Evolutionary conservation across 2,113 vertebrate species (phyloP), one percentile per base, ranked within the genome.

Genomic region (Synodontis membranacea): DNA sequence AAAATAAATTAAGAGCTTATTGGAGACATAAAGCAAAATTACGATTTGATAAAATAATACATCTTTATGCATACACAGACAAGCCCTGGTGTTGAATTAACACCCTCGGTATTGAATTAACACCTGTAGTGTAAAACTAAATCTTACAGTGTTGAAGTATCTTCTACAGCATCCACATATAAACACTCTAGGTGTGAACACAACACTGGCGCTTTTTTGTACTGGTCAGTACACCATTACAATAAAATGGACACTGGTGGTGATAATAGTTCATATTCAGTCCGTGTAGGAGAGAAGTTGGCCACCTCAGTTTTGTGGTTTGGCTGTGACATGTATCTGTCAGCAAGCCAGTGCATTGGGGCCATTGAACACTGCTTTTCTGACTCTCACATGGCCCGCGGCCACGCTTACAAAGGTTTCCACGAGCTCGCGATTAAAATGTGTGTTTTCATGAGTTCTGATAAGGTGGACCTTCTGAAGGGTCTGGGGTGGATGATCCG

Each of bases 1-100:
- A 94, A 95, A 96, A 95, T 95, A 94, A 95, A 95, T 94, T 87
- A 94, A 93, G 92, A 89, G 89, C 84, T 93, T 91, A 88, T 90
- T 52, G 84, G 93, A 89, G 34, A 80, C 46, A 37, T 37, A 56
- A 79, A 46, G 9, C 90, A 84, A 79, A 93, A 92, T 86, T 90
- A 54, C 80, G 87, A 93, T 94, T 93, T 93, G 6, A 94, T 93
- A 94, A 93, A 94, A 93, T 89, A 78, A 89, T 88, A 94, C 89
- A 94, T 85, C 88, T 88, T 93, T 92, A 94, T 93, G 93, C 91
- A 68, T 37, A 19, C 81, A 85, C 50, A 72, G 23, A 88, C 91
- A 92, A 75, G 85, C 66, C 34, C 66, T 52, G 34, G 82, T 52
- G 48, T 72, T 70, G 17, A 58, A 83, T 39, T 1, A 52, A 83